Percentiles rank a stretch among this genome's conserved stretches.
Evolutionary conservation across 2,797 vertebrate species (phyloP).

Genomic region (Diceros bicornis): DNA sequence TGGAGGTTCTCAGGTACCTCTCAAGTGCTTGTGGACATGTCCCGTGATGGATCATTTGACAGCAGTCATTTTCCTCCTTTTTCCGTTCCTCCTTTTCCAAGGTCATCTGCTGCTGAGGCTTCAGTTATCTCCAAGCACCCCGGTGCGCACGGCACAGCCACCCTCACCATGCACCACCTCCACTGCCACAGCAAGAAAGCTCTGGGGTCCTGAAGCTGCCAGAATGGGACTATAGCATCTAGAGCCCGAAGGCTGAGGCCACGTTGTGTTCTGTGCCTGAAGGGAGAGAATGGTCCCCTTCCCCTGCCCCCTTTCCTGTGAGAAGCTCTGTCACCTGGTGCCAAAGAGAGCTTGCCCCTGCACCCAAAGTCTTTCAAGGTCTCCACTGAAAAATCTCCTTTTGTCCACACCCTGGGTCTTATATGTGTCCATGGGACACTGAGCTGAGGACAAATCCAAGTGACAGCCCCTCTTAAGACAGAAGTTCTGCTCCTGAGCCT

Average conservation of each 20-base stretch:
- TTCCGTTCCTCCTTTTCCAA: neutral
- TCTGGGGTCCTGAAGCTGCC: neutral
- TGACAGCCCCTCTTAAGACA: neutral
- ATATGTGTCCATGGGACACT: neutral
- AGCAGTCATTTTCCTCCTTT: neutral
- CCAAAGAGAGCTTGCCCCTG: neutral
- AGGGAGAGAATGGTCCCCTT: neutral
- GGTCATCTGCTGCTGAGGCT: neutral
- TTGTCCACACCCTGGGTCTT: neutral
- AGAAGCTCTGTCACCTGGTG: neutral
- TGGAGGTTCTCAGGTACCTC: neutral
- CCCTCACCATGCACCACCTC: neutral
- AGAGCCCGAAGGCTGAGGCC: neutral
- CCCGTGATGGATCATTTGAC: neutral
- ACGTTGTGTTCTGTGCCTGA: neutral
- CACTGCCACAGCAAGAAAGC: neutral
- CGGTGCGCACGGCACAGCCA: rapidly evolving
- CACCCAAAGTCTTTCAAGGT: neutral
- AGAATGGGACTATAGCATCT: neutral
- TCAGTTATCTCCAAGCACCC: neutral
- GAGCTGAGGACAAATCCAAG: neutral
- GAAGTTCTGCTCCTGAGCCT: neutral
- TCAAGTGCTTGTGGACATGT: neutral
- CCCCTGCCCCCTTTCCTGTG: too few species aligned
- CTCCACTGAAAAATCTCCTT: slow-evolving; percentile 28